These are phyloP conservation scores for Cheilosia variabilis DNA, from an alignment of 2,888 invertebrate genomes.

Conservation along the genomic window DNA sequence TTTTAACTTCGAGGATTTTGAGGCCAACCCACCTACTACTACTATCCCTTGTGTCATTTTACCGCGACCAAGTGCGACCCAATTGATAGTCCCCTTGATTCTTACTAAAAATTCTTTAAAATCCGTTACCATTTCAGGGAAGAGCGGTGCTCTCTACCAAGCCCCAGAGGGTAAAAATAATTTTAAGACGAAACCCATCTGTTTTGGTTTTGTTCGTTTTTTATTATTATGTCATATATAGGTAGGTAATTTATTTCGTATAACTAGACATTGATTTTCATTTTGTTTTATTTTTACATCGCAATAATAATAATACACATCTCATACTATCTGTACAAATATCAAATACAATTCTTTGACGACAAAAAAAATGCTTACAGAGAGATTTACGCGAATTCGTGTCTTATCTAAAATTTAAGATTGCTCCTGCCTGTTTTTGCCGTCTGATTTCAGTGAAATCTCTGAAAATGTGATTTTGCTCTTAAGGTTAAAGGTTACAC, in stretches of 20 bases:
- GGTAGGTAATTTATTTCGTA: conserved; percentile 49
- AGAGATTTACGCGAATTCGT: conserved; percentile 6
- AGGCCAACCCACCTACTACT: no score
- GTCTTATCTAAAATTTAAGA: conserved; percentile 2
- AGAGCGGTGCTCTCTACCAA: no score
- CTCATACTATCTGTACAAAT: conserved; percentile 65
- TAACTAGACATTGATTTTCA: conserved; percentile 55
- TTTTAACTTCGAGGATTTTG: no score
- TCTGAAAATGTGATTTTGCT: conserved; percentile 1
- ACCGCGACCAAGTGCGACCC: no score
- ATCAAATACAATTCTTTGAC: conserved; percentile 42
- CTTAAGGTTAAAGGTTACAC: conserved; percentile 3
- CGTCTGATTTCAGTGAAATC: not conserved
- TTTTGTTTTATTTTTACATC: conserved; percentile 61
- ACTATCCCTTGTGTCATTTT: no score
- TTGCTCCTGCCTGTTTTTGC: not conserved
- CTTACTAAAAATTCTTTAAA: no score
- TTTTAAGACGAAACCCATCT: not conserved
- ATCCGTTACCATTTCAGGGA: no score
- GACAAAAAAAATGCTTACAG: conserved; percentile 23
- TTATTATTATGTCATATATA: conserved; percentile 23
- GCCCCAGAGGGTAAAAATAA: not conserved
- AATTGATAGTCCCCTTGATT: no score
- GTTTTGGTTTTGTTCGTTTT: not conserved
- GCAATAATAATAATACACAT: conserved; percentile 40